A percentile compares a stretch with the other conserved stretches of the same genome.
These are phyloP conservation scores for Pammene aurita DNA, from an alignment of 2,888 invertebrate species.

Conservation along the genomic window DNA sequence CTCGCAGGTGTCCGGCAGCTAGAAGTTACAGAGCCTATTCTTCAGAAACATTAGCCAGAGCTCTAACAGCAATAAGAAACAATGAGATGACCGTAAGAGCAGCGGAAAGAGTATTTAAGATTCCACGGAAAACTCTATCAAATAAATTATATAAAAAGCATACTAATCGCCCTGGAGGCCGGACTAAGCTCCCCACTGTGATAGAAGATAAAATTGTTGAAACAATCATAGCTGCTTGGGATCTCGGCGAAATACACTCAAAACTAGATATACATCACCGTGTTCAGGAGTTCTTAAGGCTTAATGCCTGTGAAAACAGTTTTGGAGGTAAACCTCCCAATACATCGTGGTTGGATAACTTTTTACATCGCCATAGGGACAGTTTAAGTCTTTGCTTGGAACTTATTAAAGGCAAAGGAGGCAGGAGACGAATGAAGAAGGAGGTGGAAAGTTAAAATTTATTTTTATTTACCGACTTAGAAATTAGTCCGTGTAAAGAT, in stretches of 20 bases:
- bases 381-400: background rate
- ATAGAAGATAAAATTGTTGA: background rate
- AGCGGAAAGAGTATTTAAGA: background rate
- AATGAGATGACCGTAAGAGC: background rate
- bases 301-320: background rate
- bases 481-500: too few species aligned
- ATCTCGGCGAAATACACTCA: background rate
- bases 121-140: background rate
- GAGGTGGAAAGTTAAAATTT: background rate
- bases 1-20: too few species aligned
- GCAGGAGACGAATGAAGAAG: background rate
- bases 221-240: background rate
- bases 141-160: slow-evolving; percentile 1
- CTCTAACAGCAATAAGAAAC: background rate
- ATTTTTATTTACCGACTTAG: too few species aligned
- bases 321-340: background rate
- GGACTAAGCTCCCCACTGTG: background rate
- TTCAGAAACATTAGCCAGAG: slow-evolving; percentile 1
- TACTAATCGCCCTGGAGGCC: background rate
- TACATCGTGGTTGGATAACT: background rate
- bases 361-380: background rate
- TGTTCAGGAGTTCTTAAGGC: background rate
- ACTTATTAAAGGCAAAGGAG: background rate
- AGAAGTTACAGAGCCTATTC: slow-evolving; percentile 1
- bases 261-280: background rate